Evolutionary conservation across 2,797 vertebrate genomes (phyloP), one percentile per base, ranked within the genome.

Genomic region (Carapus acus): DNA sequence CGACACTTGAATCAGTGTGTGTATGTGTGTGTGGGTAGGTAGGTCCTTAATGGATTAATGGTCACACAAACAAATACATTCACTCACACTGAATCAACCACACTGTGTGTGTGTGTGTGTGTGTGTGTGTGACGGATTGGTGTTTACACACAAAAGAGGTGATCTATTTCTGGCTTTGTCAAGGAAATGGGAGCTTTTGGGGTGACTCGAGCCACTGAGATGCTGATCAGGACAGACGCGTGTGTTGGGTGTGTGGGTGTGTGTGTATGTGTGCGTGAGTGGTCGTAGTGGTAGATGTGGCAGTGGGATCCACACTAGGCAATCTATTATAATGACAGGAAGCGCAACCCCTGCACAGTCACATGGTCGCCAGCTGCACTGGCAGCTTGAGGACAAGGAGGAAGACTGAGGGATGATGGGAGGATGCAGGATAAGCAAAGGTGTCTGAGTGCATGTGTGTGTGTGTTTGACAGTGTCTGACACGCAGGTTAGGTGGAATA

Each of bases 241-340:
- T 62, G 59, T 69, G 73, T 76, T n/a, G n/a, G n/a, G 29, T 50
- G 19, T 59, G 73, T 64, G 73, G 23, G 40, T 12, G 44, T 23
- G 21, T 4, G 22, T 15, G 21, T 3, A 17, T 1, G 42, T n/a
- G 38, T 19, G 38, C 2, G 38, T 11, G 40, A 2, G 23, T 2
- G 11, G 14, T 56, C 54, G 62, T 54, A 57, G 65, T 61, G 15
- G 19, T 62, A 90, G 91, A 91, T 89, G 88, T 90, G 88, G 89
- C 89, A 88, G 87, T 88, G 90, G 90, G 93, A 94, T 93, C 92
- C 92, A 93, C 92, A 93, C 90, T 92, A 85, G 74, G 80, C 80
- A 91, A 94, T 94, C 93, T 91, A 92, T 96, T 95, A 96, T 92
- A 92, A 91, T 93, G 93, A 96, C 93, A 94, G 94, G 92, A 97